Conservation (phyloP, 2,113 vertebrate species). For the Murina feae region DNA sequence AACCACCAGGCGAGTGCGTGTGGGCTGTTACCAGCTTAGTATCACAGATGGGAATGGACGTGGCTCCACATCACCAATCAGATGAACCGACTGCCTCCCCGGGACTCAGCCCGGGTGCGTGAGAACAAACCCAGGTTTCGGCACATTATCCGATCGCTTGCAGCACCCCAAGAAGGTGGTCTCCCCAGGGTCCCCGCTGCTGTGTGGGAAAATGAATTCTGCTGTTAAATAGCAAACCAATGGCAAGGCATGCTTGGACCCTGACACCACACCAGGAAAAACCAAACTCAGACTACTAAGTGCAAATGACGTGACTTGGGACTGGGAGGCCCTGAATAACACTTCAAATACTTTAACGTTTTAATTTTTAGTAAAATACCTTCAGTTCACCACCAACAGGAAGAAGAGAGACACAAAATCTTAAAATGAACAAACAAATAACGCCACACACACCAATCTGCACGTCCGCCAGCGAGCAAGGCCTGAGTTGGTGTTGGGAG, state of each 20-base stretch:
- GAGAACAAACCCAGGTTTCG: slow-evolving; percentile 37
- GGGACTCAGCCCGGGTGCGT: neutral
- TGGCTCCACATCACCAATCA: neutral
- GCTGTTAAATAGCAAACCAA: slow-evolving; percentile 28
- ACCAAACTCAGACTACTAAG: neutral
- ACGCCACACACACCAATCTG: neutral
- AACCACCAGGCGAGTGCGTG: slow-evolving; percentile 19
- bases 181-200: neutral
- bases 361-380: neutral
- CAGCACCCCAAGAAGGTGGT: neutral
- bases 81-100: neutral
- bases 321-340: neutral
- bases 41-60: neutral
- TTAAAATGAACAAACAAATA: neutral
- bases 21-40: slow-evolving; percentile 42
- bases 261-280: neutral
- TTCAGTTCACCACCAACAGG: neutral
- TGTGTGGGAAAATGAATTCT: slow-evolving; percentile 1
- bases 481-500: neutral
- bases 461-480: fast-evolving
- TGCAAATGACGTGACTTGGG: neutral
- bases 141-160: neutral
- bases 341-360: neutral
- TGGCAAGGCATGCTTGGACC: neutral
- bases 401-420: neutral